Evolutionary conservation across 2,113 vertebrate genomes (phyloP).

Genomic region (Sebastes schlegelii): DNA sequence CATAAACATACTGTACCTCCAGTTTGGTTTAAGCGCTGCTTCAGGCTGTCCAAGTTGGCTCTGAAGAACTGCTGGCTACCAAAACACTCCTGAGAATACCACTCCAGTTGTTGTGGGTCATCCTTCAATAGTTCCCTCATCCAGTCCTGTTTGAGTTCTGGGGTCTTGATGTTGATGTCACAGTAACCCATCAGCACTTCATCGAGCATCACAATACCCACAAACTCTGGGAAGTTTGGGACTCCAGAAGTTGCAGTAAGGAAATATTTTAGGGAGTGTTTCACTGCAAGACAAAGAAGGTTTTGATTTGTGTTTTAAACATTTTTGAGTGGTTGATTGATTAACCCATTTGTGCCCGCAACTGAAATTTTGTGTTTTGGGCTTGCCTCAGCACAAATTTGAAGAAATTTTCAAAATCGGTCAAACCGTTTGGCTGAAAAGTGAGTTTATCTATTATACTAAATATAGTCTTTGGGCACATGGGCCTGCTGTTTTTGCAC

Average conservation of each 20-base stretch:
- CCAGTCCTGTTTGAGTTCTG: slow-evolving; percentile 46
- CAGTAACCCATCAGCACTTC: slow-evolving; percentile 46
- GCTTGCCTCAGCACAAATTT: too few relatives aligned
- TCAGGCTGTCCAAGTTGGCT: neutral
- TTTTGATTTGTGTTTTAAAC: neutral
- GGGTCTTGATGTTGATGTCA: slow-evolving; percentile 47
- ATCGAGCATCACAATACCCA: slow-evolving; percentile 32
- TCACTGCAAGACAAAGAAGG: neutral
- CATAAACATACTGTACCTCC: too few relatives aligned
- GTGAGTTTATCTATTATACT: too few relatives aligned
- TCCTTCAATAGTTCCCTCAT: slow-evolving; percentile 14
- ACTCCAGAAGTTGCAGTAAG: slow-evolving; percentile 49
- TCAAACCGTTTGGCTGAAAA: too few relatives aligned
- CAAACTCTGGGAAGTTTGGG: slow-evolving; percentile 62
- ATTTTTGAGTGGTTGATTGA: neutral
- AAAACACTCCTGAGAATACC: neutral
- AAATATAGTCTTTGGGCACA: too few relatives aligned
- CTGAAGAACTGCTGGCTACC: slow-evolving; percentile 6
- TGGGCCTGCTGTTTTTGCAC: too few relatives aligned
- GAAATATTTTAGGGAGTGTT: slow-evolving; percentile 55
- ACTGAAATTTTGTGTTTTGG: too few relatives aligned
- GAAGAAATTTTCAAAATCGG: too few relatives aligned
- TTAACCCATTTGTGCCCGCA: too few relatives aligned
- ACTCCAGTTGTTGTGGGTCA: slow-evolving; percentile 14
- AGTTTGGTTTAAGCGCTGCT: too few relatives aligned